Evolutionary conservation across 2,888 invertebrate species (phyloP), one percentile per base, ranked within the genome.

Genomic region (Chrysotoxum bicinctum): DNA sequence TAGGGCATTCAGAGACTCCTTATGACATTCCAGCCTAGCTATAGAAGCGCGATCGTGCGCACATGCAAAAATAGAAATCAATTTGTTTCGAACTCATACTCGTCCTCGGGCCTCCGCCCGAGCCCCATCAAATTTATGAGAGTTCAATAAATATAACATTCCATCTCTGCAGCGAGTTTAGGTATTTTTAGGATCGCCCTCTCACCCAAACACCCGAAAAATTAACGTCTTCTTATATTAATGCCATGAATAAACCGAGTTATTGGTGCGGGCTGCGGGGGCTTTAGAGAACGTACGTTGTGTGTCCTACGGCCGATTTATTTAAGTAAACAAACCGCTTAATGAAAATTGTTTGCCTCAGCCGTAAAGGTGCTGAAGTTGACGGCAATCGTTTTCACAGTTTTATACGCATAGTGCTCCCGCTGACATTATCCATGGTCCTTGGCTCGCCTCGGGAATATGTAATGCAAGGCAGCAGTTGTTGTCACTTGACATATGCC

Each of bases 51-150:
- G 73, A 81, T 85, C 75, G 80, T 84, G 84, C 54, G 60, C 40
- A 50, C 43, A 81, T 85, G 85, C 85, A 81, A 85, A 85, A 85
- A 85, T 85, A 85, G 81, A 85, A 84, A 85, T 81, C 81, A 85
- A 85, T 85, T 85, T 85, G 85, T 85, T 69, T 56, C 4, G 12
- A 58, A 30, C 62, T 60, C 81, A 58, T 64, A 74, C 35, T 12
- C 2, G 7, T 40, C n/a, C 7, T 16, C 12, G 30, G 10, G 3
- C 26, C 40, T 5, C 9, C 54, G 2, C 21, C n/a, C n/a, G 12
- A 50, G 19, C 19, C 54, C 50, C 9, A 68, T 48, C 9, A 32
- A 50, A 66, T 66, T 66, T 66, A 74, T 54, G 73, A 64, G 76
- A 81, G 76, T 74, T 81, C 85, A 85, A 85, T 85, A 85, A 85